Percentiles rank a stretch among this genome's conserved stretches.
These are phyloP conservation scores for Drosophila bunnanda DNA, from an alignment of 2,888 invertebrate species.

Conservation along the genomic window DNA sequence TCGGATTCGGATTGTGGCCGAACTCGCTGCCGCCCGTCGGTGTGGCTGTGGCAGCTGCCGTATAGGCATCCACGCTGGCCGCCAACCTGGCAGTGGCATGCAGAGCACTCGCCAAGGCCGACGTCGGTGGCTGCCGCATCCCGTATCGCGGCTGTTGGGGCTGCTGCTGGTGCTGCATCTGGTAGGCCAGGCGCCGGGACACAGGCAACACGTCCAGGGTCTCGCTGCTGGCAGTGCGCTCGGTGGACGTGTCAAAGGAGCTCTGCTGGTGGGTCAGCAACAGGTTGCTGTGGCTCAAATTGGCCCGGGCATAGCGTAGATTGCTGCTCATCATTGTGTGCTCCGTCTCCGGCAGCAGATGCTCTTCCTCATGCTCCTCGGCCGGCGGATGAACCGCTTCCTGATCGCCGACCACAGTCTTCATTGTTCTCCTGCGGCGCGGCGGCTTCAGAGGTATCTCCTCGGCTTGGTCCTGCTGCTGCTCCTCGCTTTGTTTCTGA, in stretches of 20 bases:
- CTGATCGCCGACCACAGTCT: slow-evolving; percentile 17
- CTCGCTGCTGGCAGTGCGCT: slow-evolving; percentile 74
- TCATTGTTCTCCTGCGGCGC: slow-evolving; percentile 45
- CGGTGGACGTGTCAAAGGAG: slow-evolving; percentile 72
- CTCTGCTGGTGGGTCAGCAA: slow-evolving; percentile 80
- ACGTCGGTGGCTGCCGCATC: slow-evolving; percentile 25
- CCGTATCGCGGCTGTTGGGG: background rate
- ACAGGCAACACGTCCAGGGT: slow-evolving; percentile 57
- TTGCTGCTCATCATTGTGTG: slow-evolving; percentile 23
- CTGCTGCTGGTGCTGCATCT: slow-evolving; percentile 36
- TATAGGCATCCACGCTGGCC: slow-evolving; percentile 76
- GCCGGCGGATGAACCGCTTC: slow-evolving; percentile 18
- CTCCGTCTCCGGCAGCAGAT: slow-evolving; percentile 17
- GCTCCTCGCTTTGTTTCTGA: slow-evolving; percentile 21
- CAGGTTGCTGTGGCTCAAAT: slow-evolving; percentile 83
- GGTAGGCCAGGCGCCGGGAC: slow-evolving; percentile 27
- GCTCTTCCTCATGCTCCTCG: slow-evolving; percentile 37
- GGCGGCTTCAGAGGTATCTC: slow-evolving; percentile 63
- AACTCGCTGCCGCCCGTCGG: slow-evolving; percentile 16
- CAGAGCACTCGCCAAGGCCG: slow-evolving; percentile 70
- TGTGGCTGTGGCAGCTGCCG: slow-evolving; percentile 70
- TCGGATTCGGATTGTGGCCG: slow-evolving; percentile 55
- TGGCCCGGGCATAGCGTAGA: slow-evolving; percentile 83
- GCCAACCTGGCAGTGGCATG: slow-evolving; percentile 74
- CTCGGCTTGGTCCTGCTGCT: background rate